These are phyloP conservation scores for Holothuria scabra DNA, from an alignment of 53 echinoderm and acorn worm genomes.

Conservation along the genomic window DNA sequence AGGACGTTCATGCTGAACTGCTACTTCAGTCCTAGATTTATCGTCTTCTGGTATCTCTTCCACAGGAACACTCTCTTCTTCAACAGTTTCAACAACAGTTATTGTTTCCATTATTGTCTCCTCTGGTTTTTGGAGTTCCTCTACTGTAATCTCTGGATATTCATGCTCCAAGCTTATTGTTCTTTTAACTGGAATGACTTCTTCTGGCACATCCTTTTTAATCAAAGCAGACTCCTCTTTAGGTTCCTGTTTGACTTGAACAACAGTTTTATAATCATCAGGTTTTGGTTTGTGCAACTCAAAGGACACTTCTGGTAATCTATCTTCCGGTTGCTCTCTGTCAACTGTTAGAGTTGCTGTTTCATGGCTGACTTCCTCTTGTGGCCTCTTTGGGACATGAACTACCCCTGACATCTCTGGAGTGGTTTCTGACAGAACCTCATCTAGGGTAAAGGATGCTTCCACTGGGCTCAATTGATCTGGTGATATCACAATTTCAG, in stretches of 20 bases:
- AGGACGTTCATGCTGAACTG: conserved; percentile 46
- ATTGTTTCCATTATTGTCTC: conserved; percentile 34
- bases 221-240: conserved; percentile 18
- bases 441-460: neutral
- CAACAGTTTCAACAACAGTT: conserved; percentile 27
- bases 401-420: conserved; percentile 37
- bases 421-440: conserved; percentile 5
- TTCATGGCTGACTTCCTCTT: conserved; percentile 28
- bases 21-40: conserved; percentile 49
- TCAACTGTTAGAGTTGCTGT: neutral
- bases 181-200: conserved; percentile 9
- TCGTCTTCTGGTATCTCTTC: conserved; percentile 50
- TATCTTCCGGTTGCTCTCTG: neutral
- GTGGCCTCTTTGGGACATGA: conserved; percentile 14
- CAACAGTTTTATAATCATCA: neutral
- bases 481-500: conserved; percentile 34
- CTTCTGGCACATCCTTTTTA: neutral
- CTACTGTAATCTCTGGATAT: neutral
- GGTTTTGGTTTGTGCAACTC: conserved; percentile 22
- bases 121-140: neutral
- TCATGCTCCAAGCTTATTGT: neutral
- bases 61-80: too few relatives aligned
- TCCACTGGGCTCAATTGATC: conserved; percentile 31
- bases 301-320: conserved; percentile 16
- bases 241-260: neutral